Conservation (phyloP, 2,888 invertebrate species). For the Drosophila birchii region DNA sequence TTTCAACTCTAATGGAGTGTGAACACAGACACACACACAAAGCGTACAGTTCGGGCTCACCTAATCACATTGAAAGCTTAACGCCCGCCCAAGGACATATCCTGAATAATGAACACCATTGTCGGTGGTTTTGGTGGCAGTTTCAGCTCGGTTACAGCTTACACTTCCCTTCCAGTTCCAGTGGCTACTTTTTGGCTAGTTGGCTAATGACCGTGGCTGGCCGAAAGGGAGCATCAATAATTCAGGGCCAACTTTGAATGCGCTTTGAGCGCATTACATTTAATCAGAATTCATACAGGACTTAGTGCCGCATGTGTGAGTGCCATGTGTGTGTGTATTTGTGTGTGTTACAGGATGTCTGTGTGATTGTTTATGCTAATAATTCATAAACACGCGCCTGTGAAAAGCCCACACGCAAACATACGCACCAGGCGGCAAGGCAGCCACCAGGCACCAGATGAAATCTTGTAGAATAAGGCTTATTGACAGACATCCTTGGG, state of each 20-base stretch:
- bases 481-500: conserved; percentile 39
- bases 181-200: conserved; percentile 42
- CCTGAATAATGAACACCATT: conserved; percentile 43
- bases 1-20: conserved; percentile 45
- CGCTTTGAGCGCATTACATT: conserved; percentile 46
- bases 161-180: conserved; percentile 1
- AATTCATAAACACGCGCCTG: conserved; percentile 51
- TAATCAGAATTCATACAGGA: conserved; percentile 42
- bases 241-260: conserved; percentile 44
- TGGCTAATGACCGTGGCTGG: conserved; percentile 37
- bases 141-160: conserved; percentile 7
- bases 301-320: background rate
- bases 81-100: conserved; percentile 40
- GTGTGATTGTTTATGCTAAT: conserved; percentile 46
- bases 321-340: background rate
- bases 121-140: conserved; percentile 17
- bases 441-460: conserved; percentile 10
- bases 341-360: conserved; percentile 3
- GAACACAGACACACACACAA: background rate
- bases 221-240: conserved; percentile 46
- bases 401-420: conserved; percentile 34
- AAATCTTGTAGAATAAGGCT: conserved; percentile 44
- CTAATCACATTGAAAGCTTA: conserved; percentile 45
- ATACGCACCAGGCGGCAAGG: conserved; percentile 1
- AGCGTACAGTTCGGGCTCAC: background rate